Evolutionary conservation across 2,888 invertebrate species (phyloP).

Genomic region (Cheilosia soror): DNA sequence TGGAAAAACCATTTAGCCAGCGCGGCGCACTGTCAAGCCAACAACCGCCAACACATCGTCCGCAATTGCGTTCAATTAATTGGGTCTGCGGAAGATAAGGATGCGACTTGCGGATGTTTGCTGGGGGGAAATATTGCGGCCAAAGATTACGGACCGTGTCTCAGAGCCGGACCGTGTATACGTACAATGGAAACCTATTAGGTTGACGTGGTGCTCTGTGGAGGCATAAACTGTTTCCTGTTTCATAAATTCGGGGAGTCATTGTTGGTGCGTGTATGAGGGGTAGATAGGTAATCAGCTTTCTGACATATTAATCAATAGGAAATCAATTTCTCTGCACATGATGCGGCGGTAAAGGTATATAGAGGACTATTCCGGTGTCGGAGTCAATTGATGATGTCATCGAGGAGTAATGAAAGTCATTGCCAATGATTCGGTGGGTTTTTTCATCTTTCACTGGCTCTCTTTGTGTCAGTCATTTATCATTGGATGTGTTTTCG

Average conservation of each 20-base stretch:
- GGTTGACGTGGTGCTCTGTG: constrained; percentile 22
- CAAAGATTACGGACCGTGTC: constrained; percentile 61
- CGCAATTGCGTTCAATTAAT: constrained; percentile 75
- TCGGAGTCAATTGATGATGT: constrained; percentile 69
- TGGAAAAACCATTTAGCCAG: constrained; percentile 1
- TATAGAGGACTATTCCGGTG: constrained; percentile 16
- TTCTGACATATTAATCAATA: constrained; percentile 73
- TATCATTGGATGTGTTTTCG: constrained; percentile 55
- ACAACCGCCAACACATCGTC: constrained; percentile 51
- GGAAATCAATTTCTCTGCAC: constrained; percentile 69
- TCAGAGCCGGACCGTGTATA: constrained; percentile 8
- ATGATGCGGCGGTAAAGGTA: constrained; percentile 19
- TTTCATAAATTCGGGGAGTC: constrained; percentile 29
- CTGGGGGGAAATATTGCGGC: constrained; percentile 56
- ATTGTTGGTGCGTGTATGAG: constrained; percentile 44
- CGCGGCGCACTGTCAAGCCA: constrained; percentile 3
- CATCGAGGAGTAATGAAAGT: constrained; percentile 74
- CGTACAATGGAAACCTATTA: constrained; percentile 63
- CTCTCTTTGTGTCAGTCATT: constrained; percentile 48
- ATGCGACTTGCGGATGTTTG: constrained; percentile 71
- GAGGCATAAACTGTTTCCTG: constrained; percentile 47
- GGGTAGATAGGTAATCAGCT: constrained; percentile 61
- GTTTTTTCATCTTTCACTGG: constrained; percentile 27
- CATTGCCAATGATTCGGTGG: constrained; percentile 66
- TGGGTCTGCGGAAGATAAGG: constrained; percentile 66